A percentile compares a stretch with the other conserved stretches of the same genome.
phyloP scores from a whole-genome alignment of 2,113 vertebrate genomes.

The Trogon surrucura region DNA sequence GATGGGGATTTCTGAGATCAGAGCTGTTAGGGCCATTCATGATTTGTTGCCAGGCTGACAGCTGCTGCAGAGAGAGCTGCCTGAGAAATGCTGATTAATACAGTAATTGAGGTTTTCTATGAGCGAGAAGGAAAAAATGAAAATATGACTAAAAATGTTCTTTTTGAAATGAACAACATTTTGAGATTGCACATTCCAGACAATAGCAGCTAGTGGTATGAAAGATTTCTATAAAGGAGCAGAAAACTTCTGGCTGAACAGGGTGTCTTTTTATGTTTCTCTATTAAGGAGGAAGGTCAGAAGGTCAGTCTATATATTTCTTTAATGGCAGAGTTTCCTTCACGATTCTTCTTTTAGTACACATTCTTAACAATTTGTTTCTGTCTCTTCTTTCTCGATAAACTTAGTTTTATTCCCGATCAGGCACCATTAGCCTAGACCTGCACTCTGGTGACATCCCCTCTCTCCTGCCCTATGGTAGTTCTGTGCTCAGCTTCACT shows the following conservation, averaged over 20 bases:
- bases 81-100: slow-evolving; percentile 79
- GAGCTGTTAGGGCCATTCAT: slow-evolving; percentile 65
- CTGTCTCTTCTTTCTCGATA: slow-evolving; percentile 47
- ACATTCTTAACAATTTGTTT: slow-evolving; percentile 34
- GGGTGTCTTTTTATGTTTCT: slow-evolving; percentile 1
- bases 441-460: background rate
- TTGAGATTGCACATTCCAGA: slow-evolving; percentile 66
- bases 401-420: slow-evolving; percentile 2
- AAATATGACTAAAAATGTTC: slow-evolving; percentile 70
- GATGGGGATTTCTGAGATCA: slow-evolving; percentile 73
- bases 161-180: slow-evolving; percentile 72
- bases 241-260: slow-evolving; percentile 1
- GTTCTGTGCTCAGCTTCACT: slow-evolving; percentile 36
- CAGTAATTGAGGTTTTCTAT: slow-evolving; percentile 71
- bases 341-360: slow-evolving; percentile 7
- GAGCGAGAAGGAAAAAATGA: slow-evolving; percentile 63
- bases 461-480: background rate
- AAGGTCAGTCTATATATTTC: slow-evolving; percentile 43
- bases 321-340: slow-evolving; percentile 41
- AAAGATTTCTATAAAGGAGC: slow-evolving; percentile 38
- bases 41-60: slow-evolving; percentile 63
- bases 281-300: slow-evolving; percentile 49
- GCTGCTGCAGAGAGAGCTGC: slow-evolving; percentile 53
- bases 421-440: background rate
- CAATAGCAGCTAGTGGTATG: slow-evolving; percentile 39